These are phyloP conservation scores for Zonitis immaculata DNA, from an alignment of 2,888 invertebrate genomes.

Conservation along the genomic window DNA sequence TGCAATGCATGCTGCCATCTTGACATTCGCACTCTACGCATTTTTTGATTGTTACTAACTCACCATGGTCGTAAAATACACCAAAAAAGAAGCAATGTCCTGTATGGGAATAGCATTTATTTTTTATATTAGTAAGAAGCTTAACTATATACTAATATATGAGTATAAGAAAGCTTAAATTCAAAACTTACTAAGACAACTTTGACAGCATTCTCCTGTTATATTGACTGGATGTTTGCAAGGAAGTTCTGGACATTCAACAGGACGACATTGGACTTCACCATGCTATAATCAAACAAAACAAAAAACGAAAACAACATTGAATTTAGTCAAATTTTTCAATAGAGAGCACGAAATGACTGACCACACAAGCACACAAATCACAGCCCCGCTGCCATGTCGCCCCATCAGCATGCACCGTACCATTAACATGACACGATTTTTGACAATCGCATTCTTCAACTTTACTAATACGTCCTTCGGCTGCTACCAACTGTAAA, in stretches of 20 bases:
- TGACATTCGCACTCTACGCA: constrained; percentile 80
- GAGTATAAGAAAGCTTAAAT: not conserved
- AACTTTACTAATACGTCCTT: constrained; percentile 70
- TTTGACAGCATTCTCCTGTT: constrained; percentile 79
- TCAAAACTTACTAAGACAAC: constrained; percentile 72
- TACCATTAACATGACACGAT: constrained; percentile 78
- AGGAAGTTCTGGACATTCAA: constrained; percentile 69
- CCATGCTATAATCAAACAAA: constrained; percentile 77
- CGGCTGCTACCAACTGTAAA: constrained; percentile 73
- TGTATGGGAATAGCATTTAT: too few relatives aligned
- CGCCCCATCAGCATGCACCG: constrained; percentile 76
- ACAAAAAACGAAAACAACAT: too few relatives aligned
- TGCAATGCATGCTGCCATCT: constrained; percentile 77
- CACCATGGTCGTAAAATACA: constrained; percentile 71
- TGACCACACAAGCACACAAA: constrained; percentile 82
- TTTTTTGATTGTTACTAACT: constrained; percentile 65
- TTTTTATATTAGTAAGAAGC: too few relatives aligned
- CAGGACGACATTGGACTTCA: constrained; percentile 75
- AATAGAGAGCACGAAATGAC: constrained; percentile 35
- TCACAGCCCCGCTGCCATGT: constrained; percentile 83
- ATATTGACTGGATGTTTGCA: constrained; percentile 78
- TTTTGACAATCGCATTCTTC: constrained; percentile 90
- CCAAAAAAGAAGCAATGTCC: constrained; percentile 42
- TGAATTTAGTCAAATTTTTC: too few relatives aligned
- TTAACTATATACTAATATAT: not conserved